These are phyloP conservation scores for Silurus meridionalis DNA, from an alignment of 2,113 vertebrate species.

Conservation along the genomic window DNA sequence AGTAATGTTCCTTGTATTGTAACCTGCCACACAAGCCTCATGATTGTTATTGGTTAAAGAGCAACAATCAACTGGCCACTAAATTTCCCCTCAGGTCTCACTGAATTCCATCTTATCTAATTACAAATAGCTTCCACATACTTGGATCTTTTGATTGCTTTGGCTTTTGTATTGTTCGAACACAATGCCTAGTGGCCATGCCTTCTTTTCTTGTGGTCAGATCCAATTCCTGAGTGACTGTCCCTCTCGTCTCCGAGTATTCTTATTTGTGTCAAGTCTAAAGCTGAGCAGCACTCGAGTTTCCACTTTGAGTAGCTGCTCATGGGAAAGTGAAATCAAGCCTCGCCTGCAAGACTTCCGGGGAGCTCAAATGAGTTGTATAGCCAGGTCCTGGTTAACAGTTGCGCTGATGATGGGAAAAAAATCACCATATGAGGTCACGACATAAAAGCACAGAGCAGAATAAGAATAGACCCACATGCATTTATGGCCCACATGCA, in stretches of 20 bases:
- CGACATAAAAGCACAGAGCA: not conserved
- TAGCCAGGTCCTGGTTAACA: not conserved
- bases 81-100: not conserved
- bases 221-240: not conserved
- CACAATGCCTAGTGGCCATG: slow-evolving; percentile 7
- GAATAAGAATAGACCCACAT: not conserved
- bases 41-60: not conserved
- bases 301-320: slow-evolving; percentile 42
- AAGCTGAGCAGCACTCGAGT: slow-evolving; percentile 27
- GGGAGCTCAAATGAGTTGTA: not conserved
- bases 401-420: not conserved
- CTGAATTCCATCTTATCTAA: not conserved
- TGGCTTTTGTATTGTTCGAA: slow-evolving; percentile 6
- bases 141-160: slow-evolving; percentile 10
- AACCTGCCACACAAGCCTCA: not conserved
- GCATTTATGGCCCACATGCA: not conserved
- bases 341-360: slow-evolving; percentile 15
- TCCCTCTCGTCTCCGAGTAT: not conserved
- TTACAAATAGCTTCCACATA: not conserved
- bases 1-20: not conserved
- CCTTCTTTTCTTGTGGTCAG: not conserved
- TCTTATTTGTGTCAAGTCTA: not conserved
- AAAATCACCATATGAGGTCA: not conserved
- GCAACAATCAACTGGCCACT: slow-evolving; percentile 1
- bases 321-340: slow-evolving; percentile 40